Evolutionary conservation across 1,140 invertebrate genomes (phyloP).

Genomic region (Zaprionus vittiger): DNA sequence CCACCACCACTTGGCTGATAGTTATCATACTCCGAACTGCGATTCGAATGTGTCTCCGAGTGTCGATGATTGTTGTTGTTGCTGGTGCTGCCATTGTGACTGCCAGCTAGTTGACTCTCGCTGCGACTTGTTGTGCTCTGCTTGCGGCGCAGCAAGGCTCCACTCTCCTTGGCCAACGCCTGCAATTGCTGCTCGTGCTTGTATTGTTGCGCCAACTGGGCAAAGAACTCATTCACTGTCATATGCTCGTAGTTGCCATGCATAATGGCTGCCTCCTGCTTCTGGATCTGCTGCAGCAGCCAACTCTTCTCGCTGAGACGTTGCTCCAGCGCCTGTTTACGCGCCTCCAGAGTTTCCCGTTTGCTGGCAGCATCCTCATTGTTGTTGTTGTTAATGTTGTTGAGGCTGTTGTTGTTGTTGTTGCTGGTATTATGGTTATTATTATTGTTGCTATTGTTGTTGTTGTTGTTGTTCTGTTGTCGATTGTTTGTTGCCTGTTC

Average conservation of each 20-base stretch:
- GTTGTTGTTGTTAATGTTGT: constrained; percentile 59
- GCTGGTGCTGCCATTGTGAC: constrained; percentile 29
- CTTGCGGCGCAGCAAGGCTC: constrained; percentile 57
- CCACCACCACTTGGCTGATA: constrained; percentile 63
- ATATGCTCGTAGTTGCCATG: constrained; percentile 80
- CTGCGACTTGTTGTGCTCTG: constrained; percentile 65
- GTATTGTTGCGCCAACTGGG: constrained; percentile 72
- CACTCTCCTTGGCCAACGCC: constrained; percentile 51
- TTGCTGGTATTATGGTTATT: constrained; percentile 47
- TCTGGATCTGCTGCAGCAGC: constrained; percentile 80
- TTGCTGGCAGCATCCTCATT: constrained; percentile 63
- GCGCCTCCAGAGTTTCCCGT: constrained; percentile 66
- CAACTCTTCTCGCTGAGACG: constrained; percentile 78
- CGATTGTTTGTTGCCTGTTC: constrained; percentile 65
- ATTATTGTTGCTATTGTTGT: constrained; percentile 38
- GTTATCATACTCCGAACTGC: constrained; percentile 80
- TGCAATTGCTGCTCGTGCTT: constrained; percentile 73
- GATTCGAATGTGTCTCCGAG: constrained; percentile 78
- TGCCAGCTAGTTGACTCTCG: constrained; percentile 46
- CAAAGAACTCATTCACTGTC: constrained; percentile 78
- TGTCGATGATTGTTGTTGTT: constrained; percentile 68
- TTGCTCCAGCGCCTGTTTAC: constrained; percentile 70
- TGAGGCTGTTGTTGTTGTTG: constrained; percentile 47
- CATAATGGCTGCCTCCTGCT: constrained; percentile 75
- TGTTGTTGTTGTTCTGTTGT: constrained; percentile 50